Conservation (phyloP, 1,140 invertebrate species). For the Drosophila fuyamai region DNA sequence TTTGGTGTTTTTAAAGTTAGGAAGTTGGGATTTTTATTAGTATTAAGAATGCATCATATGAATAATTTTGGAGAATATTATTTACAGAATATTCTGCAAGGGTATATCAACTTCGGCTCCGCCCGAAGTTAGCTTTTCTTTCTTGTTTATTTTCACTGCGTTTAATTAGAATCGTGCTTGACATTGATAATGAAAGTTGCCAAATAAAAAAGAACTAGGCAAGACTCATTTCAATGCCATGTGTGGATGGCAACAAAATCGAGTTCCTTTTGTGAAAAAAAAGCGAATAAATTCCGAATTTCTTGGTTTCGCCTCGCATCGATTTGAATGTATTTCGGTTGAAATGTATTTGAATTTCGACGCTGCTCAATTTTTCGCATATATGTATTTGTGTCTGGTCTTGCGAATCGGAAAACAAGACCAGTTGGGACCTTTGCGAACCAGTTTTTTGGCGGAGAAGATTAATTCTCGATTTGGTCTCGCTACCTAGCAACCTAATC, state of each 20-base stretch:
- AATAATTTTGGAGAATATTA: too few relatives aligned
- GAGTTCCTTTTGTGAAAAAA: conserved; percentile 18
- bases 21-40: too few relatives aligned
- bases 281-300: conserved; percentile 15
- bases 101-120: too few relatives aligned
- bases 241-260: conserved; percentile 40
- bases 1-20: too few relatives aligned
- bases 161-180: conserved; percentile 66
- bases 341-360: conserved; percentile 23
- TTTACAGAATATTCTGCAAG: too few relatives aligned
- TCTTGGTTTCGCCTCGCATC: conserved; percentile 18
- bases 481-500: conserved; percentile 21
- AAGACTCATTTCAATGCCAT: conserved; percentile 36
- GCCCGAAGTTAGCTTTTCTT: too few relatives aligned
- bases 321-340: conserved; percentile 29
- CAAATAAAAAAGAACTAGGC: conserved; percentile 23
- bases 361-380: conserved; percentile 28
- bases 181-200: conserved; percentile 76
- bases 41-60: too few relatives aligned
- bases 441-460: conserved; percentile 40
- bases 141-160: conserved; percentile 34
- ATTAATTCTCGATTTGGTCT: conserved; percentile 26
- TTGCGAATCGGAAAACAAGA: conserved; percentile 8
- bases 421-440: conserved; percentile 35
- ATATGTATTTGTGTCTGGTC: conserved; percentile 40